These are phyloP conservation scores for Otus sunia DNA, from an alignment of 2,113 vertebrate genomes.

Conservation along the genomic window DNA sequence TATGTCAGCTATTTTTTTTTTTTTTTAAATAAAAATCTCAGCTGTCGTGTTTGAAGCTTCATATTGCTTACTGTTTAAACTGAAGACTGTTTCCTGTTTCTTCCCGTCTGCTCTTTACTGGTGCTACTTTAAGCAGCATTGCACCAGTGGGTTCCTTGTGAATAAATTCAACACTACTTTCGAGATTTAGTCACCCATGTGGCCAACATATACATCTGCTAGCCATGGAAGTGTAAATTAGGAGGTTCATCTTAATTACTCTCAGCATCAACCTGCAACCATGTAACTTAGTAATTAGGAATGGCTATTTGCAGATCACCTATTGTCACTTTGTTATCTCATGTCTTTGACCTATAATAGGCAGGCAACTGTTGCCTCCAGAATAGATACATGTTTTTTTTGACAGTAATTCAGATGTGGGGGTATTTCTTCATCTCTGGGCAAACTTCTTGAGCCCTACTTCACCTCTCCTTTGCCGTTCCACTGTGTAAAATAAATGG, in stretches of 20 bases:
- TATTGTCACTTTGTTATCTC: not conserved
- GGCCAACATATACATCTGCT: not conserved
- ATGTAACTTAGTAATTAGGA: not conserved
- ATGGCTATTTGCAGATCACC: not conserved
- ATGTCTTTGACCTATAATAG: not conserved
- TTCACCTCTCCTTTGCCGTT: not conserved
- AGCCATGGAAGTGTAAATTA: not conserved
- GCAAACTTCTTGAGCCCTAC: not conserved
- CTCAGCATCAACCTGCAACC: not conserved
- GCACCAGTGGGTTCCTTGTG: not conserved
- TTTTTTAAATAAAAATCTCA: not conserved
- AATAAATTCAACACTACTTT: not conserved
- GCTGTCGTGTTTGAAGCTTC: not conserved
- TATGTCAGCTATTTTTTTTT: not conserved
- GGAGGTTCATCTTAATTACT: not conserved
- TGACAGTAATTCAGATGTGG: not conserved
- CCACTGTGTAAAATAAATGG: not conserved
- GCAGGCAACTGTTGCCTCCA: not conserved
- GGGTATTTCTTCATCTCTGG: not conserved
- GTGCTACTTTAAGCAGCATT: not conserved
- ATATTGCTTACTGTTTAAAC: not conserved
- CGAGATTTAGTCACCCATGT: not conserved
- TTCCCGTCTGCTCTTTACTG: not conserved
- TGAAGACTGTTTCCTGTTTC: not conserved
- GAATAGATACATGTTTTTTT: fast-evolving